Evolutionary conservation across 2,113 vertebrate species (phyloP).

Genomic region (Pluvialis apricaria): DNA sequence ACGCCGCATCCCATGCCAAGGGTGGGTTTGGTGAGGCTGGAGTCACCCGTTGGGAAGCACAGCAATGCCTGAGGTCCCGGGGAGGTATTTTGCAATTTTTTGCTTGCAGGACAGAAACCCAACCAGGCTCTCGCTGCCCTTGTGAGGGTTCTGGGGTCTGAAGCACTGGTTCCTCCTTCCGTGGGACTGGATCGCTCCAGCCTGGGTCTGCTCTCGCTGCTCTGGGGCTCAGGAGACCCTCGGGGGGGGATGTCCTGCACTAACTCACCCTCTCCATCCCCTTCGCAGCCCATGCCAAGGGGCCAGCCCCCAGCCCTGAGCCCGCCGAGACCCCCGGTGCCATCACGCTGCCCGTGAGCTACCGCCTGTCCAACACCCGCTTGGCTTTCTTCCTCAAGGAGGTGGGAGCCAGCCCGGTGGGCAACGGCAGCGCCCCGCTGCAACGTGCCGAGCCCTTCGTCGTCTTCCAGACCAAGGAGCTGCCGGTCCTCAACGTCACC

Average conservation of each 20-base stretch:
- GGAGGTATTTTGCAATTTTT: fast-evolving
- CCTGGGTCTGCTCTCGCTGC: not conserved
- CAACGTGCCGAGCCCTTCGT: slow-evolving; percentile 93
- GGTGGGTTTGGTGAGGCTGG: not conserved
- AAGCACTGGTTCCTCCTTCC: not conserved
- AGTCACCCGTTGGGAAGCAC: fast-evolving
- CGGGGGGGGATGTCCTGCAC: fast-evolving
- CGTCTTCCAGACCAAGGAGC: slow-evolving; percentile 96
- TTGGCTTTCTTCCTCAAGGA: slow-evolving; percentile 95
- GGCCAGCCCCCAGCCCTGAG: slow-evolving; percentile 79
- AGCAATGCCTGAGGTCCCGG: fast-evolving
- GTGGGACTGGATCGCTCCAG: fast-evolving
- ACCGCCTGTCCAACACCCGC: slow-evolving; percentile 92
- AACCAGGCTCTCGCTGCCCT: not conserved
- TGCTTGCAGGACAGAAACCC: not conserved
- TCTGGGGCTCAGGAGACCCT: not conserved
- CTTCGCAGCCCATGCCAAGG: slow-evolving; percentile 76
- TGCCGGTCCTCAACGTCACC: slow-evolving; percentile 90
- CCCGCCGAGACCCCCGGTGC: slow-evolving; percentile 69
- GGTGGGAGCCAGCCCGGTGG: slow-evolving; percentile 43
- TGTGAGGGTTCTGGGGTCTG: fast-evolving
- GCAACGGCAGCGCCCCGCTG: slow-evolving; percentile 67
- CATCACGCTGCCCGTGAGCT: slow-evolving; percentile 86
- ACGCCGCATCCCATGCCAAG: fast-evolving
- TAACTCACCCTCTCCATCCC: fast-evolving